Evolutionary conservation across 2,113 vertebrate genomes (phyloP), one percentile per base, ranked within the genome.

Genomic region (Notechis scutatus): DNA sequence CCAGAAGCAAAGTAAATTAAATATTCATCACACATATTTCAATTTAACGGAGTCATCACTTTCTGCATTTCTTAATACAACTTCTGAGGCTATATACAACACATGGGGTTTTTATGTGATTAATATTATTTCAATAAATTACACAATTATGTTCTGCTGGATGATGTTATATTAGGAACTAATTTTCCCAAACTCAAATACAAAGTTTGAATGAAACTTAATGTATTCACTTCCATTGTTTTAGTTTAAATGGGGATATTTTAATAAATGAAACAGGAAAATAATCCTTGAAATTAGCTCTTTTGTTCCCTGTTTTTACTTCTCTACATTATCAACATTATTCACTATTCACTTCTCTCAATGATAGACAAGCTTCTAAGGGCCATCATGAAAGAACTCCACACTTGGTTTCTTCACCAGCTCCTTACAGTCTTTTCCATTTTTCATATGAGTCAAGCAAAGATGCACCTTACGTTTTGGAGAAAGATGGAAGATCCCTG

Each of bases 1-100:
- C 92, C 90, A 93, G 39, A 95, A 95, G 85, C 90, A 92, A 90
- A 92, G 52, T 86, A 91, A 94, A 90, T 95, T 93, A 95, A 96
- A 95, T 94, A 92, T 89, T 95, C 59, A 15, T 21, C 42, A 90
- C 95, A 96, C 92, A 74, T 57, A 85, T 56, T 64, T 59, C 8
- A 89, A 92, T 92, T 90, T 93, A 87, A 3, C 50, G 47, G 57
- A 59, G 54, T 92, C 95, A 55, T 92, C 89, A 94, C 39, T 91
- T 23, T 29, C 74, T 93, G 93, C 88, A 86, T 95, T 94, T 94
- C 87, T 93, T 42, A 91, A 94, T 94, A 95, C 90, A 94, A 87
- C 54, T 92, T 92, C 93, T 90, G 89, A 26, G 18, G 0, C 85
- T 57, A 69, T 92, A 92, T 6, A 0, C 39, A 92, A 9, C 93